phyloP scores from a whole-genome alignment of 2,888 invertebrate genomes.

The Eupelmus urozonus region DNA sequence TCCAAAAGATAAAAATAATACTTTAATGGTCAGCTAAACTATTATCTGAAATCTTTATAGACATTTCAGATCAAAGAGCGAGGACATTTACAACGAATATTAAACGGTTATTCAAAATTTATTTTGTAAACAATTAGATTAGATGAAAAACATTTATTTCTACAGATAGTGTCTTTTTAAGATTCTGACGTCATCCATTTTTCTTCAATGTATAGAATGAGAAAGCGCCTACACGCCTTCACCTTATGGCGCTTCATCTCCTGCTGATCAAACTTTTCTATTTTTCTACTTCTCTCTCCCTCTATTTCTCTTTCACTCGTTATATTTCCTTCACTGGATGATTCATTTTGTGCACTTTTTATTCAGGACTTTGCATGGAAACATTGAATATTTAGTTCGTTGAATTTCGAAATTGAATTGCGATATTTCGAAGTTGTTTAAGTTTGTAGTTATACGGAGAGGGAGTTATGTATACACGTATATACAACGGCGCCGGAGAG shows the following conservation, averaged over 20 bases:
- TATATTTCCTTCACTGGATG: conserved; percentile 43
- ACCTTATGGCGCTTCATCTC: conserved; percentile 33
- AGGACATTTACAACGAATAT: too few species aligned
- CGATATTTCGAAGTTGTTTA: conserved; percentile 59
- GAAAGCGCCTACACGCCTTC: conserved; percentile 6
- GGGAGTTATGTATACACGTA: conserved; percentile 8
- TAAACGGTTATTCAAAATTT: too few species aligned
- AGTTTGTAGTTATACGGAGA: conserved; percentile 57
- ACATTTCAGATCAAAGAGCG: too few species aligned
- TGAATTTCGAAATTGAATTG: conserved; percentile 60
- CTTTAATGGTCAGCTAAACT: too few species aligned
- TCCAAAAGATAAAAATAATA: too few species aligned
- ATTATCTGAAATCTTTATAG: too few species aligned
- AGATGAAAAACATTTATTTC: too few species aligned
- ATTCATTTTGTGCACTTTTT: conserved; percentile 44
- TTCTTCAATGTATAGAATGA: conserved; percentile 7
- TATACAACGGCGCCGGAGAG: conserved; percentile 32
- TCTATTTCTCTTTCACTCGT: conserved; percentile 20
- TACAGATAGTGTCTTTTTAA: too few species aligned
- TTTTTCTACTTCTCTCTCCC: conserved; percentile 1
- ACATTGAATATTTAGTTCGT: conserved; percentile 60
- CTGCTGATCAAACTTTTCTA: conserved; percentile 42
- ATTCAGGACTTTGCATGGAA: conserved; percentile 57
- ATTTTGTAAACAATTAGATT: too few species aligned
- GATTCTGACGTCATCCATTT: too few species aligned